Evolutionary conservation across 2,113 vertebrate genomes (phyloP), one percentile per base, ranked within the genome.

Genomic region (Myiozetetes cayanensis): DNA sequence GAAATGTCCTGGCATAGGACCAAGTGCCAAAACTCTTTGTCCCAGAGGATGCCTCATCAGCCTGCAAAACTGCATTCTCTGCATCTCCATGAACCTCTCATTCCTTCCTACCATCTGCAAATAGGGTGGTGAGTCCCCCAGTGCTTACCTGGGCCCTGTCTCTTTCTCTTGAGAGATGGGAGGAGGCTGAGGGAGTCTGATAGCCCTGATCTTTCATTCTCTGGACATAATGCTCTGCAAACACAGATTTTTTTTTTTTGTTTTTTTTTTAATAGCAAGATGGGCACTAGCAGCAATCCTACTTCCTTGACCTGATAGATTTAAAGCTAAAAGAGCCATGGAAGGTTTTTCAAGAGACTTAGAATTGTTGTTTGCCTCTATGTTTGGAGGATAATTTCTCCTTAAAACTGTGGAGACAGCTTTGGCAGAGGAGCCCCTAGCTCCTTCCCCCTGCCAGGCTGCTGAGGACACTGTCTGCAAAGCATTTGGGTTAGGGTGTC

Each of bases 161-260:
- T 66, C 24, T 33, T 89, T 52, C 28, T 78, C 56, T 59, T 31
- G 74, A 37, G n/a, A 62, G n/a, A 8, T 28, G 31, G 41, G 35
- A 68, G 25, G 30, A 61, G 52, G 18, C 65, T 72, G 70, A 75
- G 47, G 61, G 47, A 47, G 56, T 33, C 27, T 12, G 14, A 15
- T 47, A 85, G 65, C n/a, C 15, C 22, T 27, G 6, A 31, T 61
- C 28, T 87, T 82, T 74, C 39, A 24, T 89, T 76, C 46, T 76
- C 59, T 58, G 56, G n/a, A 27, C 9, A 4, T 53, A 35, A 63
- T 0, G 0, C 4, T 14, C 37, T 78, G 33, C 39, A 55, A 58
- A 24, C 47, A 28, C 11, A 22, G 17, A 41, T 79, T 68, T 49
- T 6, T 68, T 78, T 49, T 49, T 25, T 49, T 6, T 68, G 75